phyloP scores from a whole-genome alignment of 2,888 invertebrate genomes.

The Blera fallax region DNA sequence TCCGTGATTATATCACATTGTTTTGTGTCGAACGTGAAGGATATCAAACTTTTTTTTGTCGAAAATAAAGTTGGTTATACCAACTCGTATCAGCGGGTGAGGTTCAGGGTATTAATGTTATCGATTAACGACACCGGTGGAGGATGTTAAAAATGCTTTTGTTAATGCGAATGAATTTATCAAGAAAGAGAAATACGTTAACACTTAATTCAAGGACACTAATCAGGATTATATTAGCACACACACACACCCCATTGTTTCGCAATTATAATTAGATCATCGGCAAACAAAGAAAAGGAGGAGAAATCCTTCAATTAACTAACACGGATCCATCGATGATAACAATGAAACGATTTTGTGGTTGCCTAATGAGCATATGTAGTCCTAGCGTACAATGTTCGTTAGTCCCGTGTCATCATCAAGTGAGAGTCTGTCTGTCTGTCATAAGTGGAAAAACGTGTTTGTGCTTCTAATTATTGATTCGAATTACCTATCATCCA shows the following conservation, averaged over 20 bases:
- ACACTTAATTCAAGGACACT: slow-evolving; percentile 25
- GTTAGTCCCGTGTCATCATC: too few relatives aligned
- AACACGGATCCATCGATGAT: background rate
- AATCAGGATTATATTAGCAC: slow-evolving; percentile 16
- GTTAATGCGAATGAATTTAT: slow-evolving; percentile 1
- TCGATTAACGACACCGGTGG: too few relatives aligned
- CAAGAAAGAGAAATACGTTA: background rate
- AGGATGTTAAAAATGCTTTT: background rate
- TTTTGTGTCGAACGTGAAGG: background rate
- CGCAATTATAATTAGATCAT: slow-evolving; percentile 23
- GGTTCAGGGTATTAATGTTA: slow-evolving; percentile 3
- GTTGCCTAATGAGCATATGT: slow-evolving; percentile 32
- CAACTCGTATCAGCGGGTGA: slow-evolving; percentile 16
- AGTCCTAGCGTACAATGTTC: background rate
- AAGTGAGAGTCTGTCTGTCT: background rate
- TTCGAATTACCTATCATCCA: slow-evolving; percentile 7
- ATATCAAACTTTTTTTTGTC: background rate
- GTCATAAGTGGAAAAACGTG: slow-evolving; percentile 29
- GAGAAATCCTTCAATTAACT: slow-evolving; percentile 1
- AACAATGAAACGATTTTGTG: slow-evolving; percentile 1
- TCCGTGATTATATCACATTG: slow-evolving; percentile 36
- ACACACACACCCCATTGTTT: slow-evolving; percentile 19
- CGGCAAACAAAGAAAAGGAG: too few relatives aligned
- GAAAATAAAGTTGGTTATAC: too few relatives aligned
- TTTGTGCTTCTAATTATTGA: slow-evolving; percentile 19